Evolutionary conservation across 2,797 vertebrate species (phyloP).

Genomic region (Gouania willdenowi): DNA sequence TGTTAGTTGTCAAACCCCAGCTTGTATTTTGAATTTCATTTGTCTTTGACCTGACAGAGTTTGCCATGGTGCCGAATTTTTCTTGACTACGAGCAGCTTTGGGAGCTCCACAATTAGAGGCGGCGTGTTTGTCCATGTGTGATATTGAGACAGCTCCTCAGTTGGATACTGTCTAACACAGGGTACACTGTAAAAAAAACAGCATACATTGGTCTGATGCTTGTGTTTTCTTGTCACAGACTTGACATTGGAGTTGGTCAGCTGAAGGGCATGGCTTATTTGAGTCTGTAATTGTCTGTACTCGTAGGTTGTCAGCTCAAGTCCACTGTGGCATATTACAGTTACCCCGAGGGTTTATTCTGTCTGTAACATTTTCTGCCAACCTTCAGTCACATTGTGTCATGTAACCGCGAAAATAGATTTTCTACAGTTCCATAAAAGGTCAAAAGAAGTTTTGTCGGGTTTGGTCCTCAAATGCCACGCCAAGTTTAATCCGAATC

Average conservation of each 20-base stretch:
- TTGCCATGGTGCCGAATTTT: constrained; percentile 21
- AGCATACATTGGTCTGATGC: constrained; percentile 3
- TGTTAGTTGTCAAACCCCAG: constrained; percentile 37
- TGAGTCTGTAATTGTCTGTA: not conserved
- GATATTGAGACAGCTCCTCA: not conserved
- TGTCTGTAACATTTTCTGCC: constrained; percentile 33
- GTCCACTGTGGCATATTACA: constrained; percentile 17
- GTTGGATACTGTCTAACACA: not conserved
- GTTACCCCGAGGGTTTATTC: constrained; percentile 29
- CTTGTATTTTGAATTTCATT: constrained; percentile 40
- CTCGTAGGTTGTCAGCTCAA: constrained; percentile 21
- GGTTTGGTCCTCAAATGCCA: too few relatives aligned
- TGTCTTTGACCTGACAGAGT: constrained; percentile 26
- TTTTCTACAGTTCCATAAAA: too few relatives aligned
- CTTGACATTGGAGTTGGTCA: not conserved
- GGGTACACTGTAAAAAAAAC: not conserved
- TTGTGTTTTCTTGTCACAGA: constrained; percentile 3
- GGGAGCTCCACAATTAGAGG: constrained; percentile 1
- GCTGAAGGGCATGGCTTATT: constrained; percentile 7
- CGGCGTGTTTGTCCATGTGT: not conserved
- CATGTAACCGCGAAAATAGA: too few relatives aligned
- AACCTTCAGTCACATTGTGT: constrained; percentile 20
- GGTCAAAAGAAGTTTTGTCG: too few relatives aligned
- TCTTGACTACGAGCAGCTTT: not conserved
- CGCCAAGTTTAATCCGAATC: too few relatives aligned